Evolutionary conservation across 2,797 vertebrate genomes (phyloP).

Genomic region (Lepus townsendii): DNA sequence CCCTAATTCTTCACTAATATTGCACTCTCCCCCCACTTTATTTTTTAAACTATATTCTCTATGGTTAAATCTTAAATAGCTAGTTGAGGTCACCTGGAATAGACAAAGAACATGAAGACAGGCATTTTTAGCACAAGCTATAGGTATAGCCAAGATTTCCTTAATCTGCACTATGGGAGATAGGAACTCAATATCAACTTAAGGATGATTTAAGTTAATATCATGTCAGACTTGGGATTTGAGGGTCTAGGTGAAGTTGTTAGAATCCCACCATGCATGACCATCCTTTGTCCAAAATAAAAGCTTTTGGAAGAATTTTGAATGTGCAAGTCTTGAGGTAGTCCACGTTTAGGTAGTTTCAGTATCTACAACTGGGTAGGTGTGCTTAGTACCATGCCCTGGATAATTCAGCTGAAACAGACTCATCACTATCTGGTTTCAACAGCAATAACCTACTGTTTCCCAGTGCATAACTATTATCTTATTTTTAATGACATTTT

Average conservation of each 20-base stretch:
- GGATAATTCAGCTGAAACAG: neutral
- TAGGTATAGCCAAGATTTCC: neutral
- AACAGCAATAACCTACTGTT: neutral
- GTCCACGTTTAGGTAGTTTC: accelerated
- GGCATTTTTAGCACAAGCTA: neutral
- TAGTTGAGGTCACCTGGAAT: neutral
- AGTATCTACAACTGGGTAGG: no score
- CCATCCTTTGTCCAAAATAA: neutral
- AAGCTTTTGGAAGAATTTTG: neutral
- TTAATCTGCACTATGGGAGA: neutral
- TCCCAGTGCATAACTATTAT: neutral
- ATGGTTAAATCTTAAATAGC: neutral
- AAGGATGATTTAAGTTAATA: neutral
- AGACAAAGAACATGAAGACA: neutral
- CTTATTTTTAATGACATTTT: neutral
- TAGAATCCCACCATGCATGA: neutral
- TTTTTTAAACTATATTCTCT: neutral
- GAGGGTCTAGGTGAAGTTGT: neutral
- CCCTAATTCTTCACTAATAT: no score
- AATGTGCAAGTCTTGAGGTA: neutral
- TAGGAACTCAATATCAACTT: accelerated
- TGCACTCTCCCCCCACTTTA: no score
- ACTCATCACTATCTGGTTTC: neutral
- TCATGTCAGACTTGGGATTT: neutral
- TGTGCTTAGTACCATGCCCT: neutral